Conservation (phyloP, 2,888 invertebrate genomes). For the Apamea crenata region DNA sequence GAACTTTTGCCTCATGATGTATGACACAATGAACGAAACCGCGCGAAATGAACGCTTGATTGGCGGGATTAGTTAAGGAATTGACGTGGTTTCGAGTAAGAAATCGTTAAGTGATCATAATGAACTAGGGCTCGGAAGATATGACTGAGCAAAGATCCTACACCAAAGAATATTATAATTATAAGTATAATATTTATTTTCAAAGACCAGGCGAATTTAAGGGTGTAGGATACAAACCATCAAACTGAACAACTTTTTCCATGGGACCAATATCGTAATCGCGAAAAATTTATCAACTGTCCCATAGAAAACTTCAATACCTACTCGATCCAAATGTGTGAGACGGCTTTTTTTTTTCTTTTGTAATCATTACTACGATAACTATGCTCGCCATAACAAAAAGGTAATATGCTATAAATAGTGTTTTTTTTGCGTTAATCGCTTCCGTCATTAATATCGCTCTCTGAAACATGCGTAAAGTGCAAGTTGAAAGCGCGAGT, state of each 20-base stretch:
- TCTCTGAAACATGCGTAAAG: not conserved
- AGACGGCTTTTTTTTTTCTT: not conserved
- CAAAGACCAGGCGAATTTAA: no score
- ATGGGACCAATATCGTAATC: no score
- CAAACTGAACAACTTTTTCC: no score
- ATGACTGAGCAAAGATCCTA: not conserved
- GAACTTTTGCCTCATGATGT: not conserved
- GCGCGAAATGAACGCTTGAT: not conserved
- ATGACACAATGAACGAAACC: not conserved
- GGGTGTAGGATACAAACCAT: no score
- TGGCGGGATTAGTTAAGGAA: not conserved
- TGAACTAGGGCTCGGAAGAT: not conserved
- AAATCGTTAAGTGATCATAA: not conserved
- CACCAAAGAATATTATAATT: not conserved
- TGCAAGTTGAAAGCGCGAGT: not conserved
- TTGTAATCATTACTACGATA: not conserved
- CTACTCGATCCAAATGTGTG: no score
- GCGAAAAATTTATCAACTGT: no score
- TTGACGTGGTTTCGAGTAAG: not conserved
- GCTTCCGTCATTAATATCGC: not conserved
- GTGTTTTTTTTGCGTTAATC: not conserved
- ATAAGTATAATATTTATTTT: no score
- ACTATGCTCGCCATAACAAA: not conserved
- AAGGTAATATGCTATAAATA: not conserved
- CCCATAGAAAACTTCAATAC: no score